These are phyloP conservation scores for Apocheima hispidaria DNA, from an alignment of 2,888 invertebrate genomes.

Conservation along the genomic window DNA sequence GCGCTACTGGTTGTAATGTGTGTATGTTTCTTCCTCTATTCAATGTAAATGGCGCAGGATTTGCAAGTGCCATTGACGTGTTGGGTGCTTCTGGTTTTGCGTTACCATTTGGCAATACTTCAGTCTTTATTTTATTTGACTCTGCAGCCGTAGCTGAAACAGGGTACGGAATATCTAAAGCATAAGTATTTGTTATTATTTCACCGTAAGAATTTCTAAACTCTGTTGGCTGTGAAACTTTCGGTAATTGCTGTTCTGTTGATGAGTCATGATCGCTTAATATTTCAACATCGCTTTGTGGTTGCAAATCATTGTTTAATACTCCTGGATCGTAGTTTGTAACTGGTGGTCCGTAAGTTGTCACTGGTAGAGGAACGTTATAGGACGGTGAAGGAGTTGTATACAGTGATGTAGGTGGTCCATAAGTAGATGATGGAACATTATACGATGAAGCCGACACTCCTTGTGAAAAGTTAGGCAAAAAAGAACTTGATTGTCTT, in stretches of 20 bases:
- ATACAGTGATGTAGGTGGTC: conserved; percentile 53
- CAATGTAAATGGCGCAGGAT: conserved; percentile 77
- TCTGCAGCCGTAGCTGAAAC: conserved; percentile 75
- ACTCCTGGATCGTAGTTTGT: conserved; percentile 58
- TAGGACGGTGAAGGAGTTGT: conserved; percentile 54
- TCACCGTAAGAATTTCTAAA: conserved; percentile 82
- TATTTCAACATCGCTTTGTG: conserved; percentile 60
- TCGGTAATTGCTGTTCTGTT: conserved; percentile 68
- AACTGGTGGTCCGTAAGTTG: conserved; percentile 57
- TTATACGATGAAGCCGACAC: conserved; percentile 51
- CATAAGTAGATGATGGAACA: conserved; percentile 56
- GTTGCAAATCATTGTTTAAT: conserved; percentile 63
- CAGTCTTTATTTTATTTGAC: conserved; percentile 74
- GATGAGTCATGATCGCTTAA: conserved; percentile 58
- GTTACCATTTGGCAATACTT: conserved; percentile 65
- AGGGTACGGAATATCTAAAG: conserved; percentile 69
- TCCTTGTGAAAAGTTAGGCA: conserved; percentile 50
- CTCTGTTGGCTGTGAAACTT: conserved; percentile 66
- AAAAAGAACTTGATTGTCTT: conserved; percentile 45
- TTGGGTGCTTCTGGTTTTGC: conserved; percentile 58
- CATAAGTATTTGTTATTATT: conserved; percentile 67
- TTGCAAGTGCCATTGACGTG: conserved; percentile 70
- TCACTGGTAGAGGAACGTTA: conserved; percentile 53
- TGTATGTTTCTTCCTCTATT: conserved; percentile 81
- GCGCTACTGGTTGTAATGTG: conserved; percentile 85